Evolutionary conservation across 2,888 invertebrate species (phyloP).

Genomic region (Trichacis sp.): DNA sequence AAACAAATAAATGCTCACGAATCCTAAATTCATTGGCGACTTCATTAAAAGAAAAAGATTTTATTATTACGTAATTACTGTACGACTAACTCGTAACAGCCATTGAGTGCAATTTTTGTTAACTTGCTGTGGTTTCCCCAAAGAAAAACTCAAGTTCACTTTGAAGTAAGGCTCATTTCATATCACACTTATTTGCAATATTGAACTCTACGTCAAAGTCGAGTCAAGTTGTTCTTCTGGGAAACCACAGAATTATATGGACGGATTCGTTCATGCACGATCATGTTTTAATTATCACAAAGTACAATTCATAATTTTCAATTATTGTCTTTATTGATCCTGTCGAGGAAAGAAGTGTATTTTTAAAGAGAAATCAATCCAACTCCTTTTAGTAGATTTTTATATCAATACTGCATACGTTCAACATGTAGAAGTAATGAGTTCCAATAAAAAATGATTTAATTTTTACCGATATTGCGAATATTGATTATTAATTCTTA

Average conservation of each 20-base stretch:
- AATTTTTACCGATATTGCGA: constrained; percentile 32
- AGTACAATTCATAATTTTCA: constrained; percentile 23
- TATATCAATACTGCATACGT: constrained; percentile 39
- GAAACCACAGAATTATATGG: too few relatives aligned
- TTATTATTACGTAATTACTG: constrained; percentile 4
- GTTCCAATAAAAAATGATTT: constrained; percentile 38
- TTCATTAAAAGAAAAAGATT: not conserved
- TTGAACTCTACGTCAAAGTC: too few relatives aligned
- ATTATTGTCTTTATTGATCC: constrained; percentile 10
- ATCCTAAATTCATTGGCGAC: not conserved
- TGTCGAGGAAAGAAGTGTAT: constrained; percentile 17
- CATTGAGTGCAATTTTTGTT: constrained; percentile 24
- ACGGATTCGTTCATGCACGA: constrained; percentile 1
- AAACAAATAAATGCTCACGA: not conserved
- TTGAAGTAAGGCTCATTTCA: too few relatives aligned
- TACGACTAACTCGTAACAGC: constrained; percentile 20
- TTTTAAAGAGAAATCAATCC: constrained; percentile 29
- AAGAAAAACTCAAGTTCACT: too few relatives aligned
- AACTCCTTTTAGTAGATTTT: constrained; percentile 35
- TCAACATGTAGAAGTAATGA: constrained; percentile 39
- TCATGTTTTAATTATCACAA: constrained; percentile 24
- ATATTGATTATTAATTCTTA: too few relatives aligned
- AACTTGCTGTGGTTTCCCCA: not conserved
- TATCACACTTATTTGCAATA: too few relatives aligned
- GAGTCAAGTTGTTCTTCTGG: too few relatives aligned